phyloP scores from a whole-genome alignment of 1,140 invertebrate species.

The Chionoecetes opilio region DNA sequence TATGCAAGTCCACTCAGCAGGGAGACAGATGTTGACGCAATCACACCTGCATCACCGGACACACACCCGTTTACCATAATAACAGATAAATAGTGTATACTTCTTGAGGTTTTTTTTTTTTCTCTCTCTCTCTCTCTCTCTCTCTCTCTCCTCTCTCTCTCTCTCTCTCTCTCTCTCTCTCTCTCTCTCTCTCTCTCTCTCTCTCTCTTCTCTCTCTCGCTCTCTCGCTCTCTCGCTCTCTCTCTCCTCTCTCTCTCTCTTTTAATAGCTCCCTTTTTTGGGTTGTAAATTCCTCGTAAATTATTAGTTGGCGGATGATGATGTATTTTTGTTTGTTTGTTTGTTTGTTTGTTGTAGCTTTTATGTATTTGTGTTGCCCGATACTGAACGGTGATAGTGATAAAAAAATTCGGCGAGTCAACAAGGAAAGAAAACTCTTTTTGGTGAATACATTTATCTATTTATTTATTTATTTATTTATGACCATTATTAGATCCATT shows the following conservation, averaged over 20 bases:
- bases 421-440: background rate
- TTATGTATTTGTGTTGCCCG: background rate
- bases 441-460: background rate
- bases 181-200: slow-evolving; percentile 20
- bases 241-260: slow-evolving; percentile 13
- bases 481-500: background rate
- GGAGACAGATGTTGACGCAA: no score
- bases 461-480: background rate
- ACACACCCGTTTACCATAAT: no score
- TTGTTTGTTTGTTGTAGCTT: background rate
- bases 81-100: no score
- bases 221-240: no score
- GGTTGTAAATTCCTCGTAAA: background rate
- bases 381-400: background rate
- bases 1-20: no score
- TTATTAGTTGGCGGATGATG: background rate
- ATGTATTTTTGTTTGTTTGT: slow-evolving; percentile 10
- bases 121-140: background rate
- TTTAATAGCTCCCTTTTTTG: background rate
- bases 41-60: no score
- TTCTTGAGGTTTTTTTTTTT: no score
- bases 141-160: background rate
- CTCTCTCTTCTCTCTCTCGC: background rate
- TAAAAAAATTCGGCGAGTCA: background rate
- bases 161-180: background rate